Conservation (phyloP, 1,140 invertebrate genomes). For the Drosophila pseudoananassae region DNA sequence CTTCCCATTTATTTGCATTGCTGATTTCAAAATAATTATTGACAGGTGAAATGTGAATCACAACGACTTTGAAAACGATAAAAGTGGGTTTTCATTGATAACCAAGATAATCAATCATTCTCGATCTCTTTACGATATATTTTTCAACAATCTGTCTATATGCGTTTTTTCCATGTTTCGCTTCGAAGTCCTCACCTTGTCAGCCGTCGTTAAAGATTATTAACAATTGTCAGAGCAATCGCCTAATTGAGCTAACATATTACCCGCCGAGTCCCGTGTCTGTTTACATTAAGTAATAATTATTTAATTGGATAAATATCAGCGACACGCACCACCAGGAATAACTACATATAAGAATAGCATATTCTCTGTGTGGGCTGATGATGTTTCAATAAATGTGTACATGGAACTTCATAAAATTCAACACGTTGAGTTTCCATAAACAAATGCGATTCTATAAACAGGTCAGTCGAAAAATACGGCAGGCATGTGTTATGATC, state of each 20-base stretch:
- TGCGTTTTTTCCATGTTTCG: constrained; percentile 16
- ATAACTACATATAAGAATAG: neutral
- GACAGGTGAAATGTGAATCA: constrained; percentile 23
- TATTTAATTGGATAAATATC: constrained; percentile 77
- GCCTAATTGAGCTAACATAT: constrained; percentile 57
- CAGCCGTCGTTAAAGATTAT: constrained; percentile 68
- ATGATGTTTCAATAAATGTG: constrained; percentile 37
- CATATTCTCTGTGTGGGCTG: constrained; percentile 10
- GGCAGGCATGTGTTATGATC: constrained; percentile 43
- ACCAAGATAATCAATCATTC: constrained; percentile 23
- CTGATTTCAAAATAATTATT: constrained; percentile 29
- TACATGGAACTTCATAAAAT: constrained; percentile 66
- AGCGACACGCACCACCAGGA: constrained; percentile 58
- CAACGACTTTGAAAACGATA: constrained; percentile 3
- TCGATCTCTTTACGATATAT: neutral
- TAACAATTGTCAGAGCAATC: constrained; percentile 53
- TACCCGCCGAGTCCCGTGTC: constrained; percentile 39
- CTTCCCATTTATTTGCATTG: constrained; percentile 28
- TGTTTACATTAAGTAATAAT: constrained; percentile 70
- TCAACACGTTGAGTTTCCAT: constrained; percentile 59
- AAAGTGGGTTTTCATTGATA: constrained; percentile 17
- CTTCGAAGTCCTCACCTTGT: constrained; percentile 52
- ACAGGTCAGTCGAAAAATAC: constrained; percentile 31
- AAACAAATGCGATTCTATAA: constrained; percentile 58
- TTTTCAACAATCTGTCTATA: constrained; percentile 35